phyloP scores from a whole-genome alignment of 2,888 invertebrate genomes.

The Ormyrus labotus region DNA sequence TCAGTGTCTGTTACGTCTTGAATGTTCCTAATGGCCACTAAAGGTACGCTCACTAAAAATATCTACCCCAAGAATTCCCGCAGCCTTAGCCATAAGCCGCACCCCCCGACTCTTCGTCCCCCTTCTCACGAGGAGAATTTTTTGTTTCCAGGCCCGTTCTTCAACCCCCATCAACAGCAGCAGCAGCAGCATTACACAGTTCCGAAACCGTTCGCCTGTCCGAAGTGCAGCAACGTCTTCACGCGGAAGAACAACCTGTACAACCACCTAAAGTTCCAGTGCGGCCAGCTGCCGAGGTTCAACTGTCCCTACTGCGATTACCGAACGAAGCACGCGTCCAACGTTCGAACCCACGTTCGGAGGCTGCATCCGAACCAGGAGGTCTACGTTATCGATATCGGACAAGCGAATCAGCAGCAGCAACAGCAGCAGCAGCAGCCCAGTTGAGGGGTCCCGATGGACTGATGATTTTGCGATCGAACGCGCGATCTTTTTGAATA shows the following conservation, averaged over 20 bases:
- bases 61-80: too few species aligned
- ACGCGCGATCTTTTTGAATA: too few species aligned
- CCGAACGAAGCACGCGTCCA: constrained; percentile 72
- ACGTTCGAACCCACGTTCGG: constrained; percentile 70
- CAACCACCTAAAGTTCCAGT: constrained; percentile 71
- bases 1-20: too few species aligned
- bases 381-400: constrained; percentile 68
- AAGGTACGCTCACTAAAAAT: too few species aligned
- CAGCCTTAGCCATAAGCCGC: too few species aligned
- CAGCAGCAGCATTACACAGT: not conserved
- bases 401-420: not conserved
- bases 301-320: constrained; percentile 73
- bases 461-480: too few species aligned
- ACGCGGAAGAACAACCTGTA: constrained; percentile 71
- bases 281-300: constrained; percentile 72
- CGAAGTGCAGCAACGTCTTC: constrained; percentile 70
- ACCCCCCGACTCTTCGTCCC: too few species aligned
- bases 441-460: not conserved
- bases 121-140: constrained; percentile 4
- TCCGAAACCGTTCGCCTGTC: constrained; percentile 63
- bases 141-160: constrained; percentile 39
- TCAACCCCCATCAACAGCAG: constrained; percentile 4
- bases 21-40: too few species aligned
- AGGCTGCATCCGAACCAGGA: constrained; percentile 66
- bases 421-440: not conserved